phyloP scores from a whole-genome alignment of 2,113 vertebrate species.

The Aviceda subcristata region DNA sequence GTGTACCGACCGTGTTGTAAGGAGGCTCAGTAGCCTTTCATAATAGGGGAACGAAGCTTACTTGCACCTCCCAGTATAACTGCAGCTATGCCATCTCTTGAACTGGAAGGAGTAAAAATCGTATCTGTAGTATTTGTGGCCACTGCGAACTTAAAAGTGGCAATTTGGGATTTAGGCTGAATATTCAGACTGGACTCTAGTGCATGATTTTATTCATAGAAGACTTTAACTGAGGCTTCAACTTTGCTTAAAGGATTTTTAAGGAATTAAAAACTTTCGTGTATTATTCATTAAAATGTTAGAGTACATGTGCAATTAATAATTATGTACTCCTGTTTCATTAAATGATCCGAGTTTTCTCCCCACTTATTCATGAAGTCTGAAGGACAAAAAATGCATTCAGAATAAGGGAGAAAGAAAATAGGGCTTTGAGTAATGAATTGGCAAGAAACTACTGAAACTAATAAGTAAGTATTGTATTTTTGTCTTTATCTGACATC shows the following conservation, averaged over 20 bases:
- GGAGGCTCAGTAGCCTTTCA: background rate
- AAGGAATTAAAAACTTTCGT: background rate
- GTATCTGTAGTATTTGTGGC: background rate
- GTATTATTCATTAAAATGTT: background rate
- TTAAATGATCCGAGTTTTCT: background rate
- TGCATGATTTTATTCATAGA: background rate
- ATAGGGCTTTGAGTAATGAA: background rate
- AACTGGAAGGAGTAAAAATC: background rate
- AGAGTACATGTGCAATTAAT: background rate
- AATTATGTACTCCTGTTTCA: background rate
- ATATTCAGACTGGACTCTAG: background rate
- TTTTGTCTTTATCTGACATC: slow-evolving; percentile 30
- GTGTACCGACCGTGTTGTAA: background rate
- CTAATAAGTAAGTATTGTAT: background rate
- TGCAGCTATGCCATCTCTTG: background rate
- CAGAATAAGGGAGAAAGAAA: background rate
- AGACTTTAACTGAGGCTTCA: background rate
- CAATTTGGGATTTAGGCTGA: background rate
- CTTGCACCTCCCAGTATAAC: background rate
- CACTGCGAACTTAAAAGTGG: background rate
- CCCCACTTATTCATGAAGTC: background rate
- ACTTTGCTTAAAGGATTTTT: background rate
- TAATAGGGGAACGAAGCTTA: background rate
- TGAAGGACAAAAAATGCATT: background rate
- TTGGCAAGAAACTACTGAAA: slow-evolving; percentile 7